phyloP scores from a whole-genome alignment of 2,888 invertebrate species.

The Calliopum simillimum region DNA sequence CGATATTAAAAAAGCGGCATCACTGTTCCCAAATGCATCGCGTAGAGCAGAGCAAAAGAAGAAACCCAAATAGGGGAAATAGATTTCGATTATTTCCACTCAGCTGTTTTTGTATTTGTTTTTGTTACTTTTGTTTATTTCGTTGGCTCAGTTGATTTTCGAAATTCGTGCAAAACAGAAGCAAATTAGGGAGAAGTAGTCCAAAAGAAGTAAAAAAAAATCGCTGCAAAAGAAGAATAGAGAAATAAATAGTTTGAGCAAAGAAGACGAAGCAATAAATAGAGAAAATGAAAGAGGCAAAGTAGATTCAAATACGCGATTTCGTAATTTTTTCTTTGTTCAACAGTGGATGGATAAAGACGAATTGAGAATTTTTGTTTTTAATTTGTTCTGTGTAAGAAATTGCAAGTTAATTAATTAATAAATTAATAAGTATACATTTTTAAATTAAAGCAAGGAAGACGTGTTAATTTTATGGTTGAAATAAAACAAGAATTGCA shows the following conservation, averaged over 20 bases:
- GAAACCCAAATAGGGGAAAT: neutral
- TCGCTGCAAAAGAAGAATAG: slow-evolving; percentile 11
- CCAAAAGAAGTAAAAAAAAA: slow-evolving; percentile 3
- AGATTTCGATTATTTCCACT: neutral
- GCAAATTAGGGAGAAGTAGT: slow-evolving; percentile 7
- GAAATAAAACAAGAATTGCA: slow-evolving; percentile 1
- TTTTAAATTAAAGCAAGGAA: neutral
- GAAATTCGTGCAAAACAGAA: slow-evolving; percentile 42
- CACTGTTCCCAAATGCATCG: too few relatives aligned
- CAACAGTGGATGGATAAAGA: slow-evolving; percentile 13
- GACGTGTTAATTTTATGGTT: neutral
- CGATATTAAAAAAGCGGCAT: too few relatives aligned
- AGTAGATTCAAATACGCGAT: slow-evolving; percentile 24
- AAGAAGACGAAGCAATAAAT: slow-evolving; percentile 10
- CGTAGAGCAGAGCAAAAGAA: neutral
- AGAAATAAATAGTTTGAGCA: neutral
- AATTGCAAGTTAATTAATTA: neutral
- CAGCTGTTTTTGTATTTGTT: slow-evolving; percentile 28
- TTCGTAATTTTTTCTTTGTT: slow-evolving; percentile 34
- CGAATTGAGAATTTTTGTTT: slow-evolving; percentile 19
- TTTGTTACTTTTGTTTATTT: slow-evolving; percentile 17
- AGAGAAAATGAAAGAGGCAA: neutral
- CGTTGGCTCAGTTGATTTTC: slow-evolving; percentile 39
- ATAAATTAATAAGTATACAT: neutral
- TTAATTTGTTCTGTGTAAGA: neutral